phyloP scores from a whole-genome alignment of 2,888 invertebrate species.

The Cosmorhoe ocellata region DNA sequence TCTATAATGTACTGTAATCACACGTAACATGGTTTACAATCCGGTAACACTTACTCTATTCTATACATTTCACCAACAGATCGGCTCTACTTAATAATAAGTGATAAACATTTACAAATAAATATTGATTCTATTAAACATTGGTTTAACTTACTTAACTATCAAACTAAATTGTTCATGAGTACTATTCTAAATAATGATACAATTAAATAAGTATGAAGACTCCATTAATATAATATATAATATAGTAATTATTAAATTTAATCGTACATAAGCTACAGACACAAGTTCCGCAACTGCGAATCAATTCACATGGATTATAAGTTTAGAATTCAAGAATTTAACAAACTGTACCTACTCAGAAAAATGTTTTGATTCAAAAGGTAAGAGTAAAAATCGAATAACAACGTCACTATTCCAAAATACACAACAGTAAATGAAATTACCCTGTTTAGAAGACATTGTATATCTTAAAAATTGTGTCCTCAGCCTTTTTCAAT shows the following conservation, averaged over 20 bases:
- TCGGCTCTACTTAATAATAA: conserved; percentile 33
- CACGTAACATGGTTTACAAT: conserved; percentile 48
- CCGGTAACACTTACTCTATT: conserved; percentile 65
- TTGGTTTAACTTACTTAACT: conserved; percentile 42
- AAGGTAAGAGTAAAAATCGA: conserved; percentile 52
- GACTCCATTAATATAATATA: conserved; percentile 18
- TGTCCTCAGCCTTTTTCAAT: conserved; percentile 81
- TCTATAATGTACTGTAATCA: conserved; percentile 45
- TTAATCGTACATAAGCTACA: conserved; percentile 34
- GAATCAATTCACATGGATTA: conserved; percentile 34
- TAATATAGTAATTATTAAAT: too few species aligned
- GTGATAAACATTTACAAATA: conserved; percentile 58
- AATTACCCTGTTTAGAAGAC: conserved; percentile 81
- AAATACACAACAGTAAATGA: conserved; percentile 76
- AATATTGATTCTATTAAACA: conserved; percentile 64
- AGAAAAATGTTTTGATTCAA: conserved; percentile 45
- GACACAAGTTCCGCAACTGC: conserved; percentile 30
- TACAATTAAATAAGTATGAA: conserved; percentile 9
- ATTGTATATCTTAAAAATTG: conserved; percentile 80
- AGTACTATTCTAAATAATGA: conserved; percentile 14
- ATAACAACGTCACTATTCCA: conserved; percentile 50
- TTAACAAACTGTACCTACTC: conserved; percentile 36
- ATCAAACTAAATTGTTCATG: conserved; percentile 31
- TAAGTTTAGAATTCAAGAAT: conserved; percentile 11
- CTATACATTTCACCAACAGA: conserved; percentile 54